Evolutionary conservation across 2,888 invertebrate genomes (phyloP), one percentile per base, ranked within the genome.

Genomic region (Germaria angustata): DNA sequence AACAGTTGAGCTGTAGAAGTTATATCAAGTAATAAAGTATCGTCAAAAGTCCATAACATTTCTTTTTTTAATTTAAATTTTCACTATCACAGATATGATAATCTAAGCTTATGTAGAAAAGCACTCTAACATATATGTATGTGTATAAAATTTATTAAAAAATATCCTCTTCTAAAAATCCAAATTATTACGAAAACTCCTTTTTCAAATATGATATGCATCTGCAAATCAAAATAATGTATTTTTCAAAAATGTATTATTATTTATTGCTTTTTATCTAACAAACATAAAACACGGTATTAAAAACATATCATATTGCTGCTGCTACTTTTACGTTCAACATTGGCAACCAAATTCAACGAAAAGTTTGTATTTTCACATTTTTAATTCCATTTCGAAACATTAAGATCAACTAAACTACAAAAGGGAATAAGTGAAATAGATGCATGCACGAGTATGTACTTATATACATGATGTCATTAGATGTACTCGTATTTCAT

Each of bases 401-500:
- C 39, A 51, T 49, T 68, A 69, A 73, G 55, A 69, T 71, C 71
- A 80, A 24, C 65, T 13, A 44, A 65, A 49, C 17, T 8, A 34
- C 3, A 28, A 71, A 72, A 65, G 24, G 28, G 24, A 55, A 71
- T 66, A 57, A 75, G 65, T 46, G 22, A 65, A 36, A 75, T 55
- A 8, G 20, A 39, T 15, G 41, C 36, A 11, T 20, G 51, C 5
- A 32, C 22, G 24, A 41, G n/a, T 15, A 6, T 36, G 39, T 51
- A 24, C 28, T n/a, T 49, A 4, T 5, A 2, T 41, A 22, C 34
- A 36, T 63, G 22, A 65, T 68, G 57, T 15, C 55, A 57, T 46
- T 65, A 46, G 28, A 72, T 66, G 36, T 24, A 44, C 55, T 65
- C 71, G 46, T 75, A 77, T 82, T 81, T 71, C 55, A 75, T 75